Conservation (phyloP, 1,140 invertebrate species). For the Pseudomyrmex sp. region DNA sequence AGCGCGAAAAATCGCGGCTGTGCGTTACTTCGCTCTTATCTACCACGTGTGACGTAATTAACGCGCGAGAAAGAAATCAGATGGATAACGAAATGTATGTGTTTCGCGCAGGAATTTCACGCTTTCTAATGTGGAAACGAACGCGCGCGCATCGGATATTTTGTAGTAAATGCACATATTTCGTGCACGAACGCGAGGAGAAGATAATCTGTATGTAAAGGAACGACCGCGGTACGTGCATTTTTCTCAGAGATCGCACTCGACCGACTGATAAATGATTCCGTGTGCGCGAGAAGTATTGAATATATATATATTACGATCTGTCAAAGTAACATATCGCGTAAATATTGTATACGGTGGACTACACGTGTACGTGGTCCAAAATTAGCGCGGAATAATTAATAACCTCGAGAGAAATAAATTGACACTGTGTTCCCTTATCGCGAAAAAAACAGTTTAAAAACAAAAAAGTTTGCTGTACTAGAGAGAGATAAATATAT, state of each 20-base stretch:
- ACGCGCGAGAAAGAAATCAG: background rate
- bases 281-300: conserved; percentile 8
- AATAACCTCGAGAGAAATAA: background rate
- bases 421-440: background rate
- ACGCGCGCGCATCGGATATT: conserved; percentile 7
- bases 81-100: conserved; percentile 27
- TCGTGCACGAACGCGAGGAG: conserved; percentile 24
- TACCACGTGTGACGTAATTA: background rate
- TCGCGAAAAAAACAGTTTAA: background rate
- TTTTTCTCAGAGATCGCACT: conserved; percentile 7
- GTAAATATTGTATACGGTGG: background rate
- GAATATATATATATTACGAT: conserved; percentile 26
- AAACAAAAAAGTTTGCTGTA: background rate
- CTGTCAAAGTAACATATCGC: background rate
- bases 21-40: background rate
- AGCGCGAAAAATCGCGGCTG: background rate
- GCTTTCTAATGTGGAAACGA: conserved; percentile 28
- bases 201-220: conserved; percentile 30
- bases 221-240: conserved; percentile 3
- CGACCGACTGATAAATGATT: conserved; percentile 25
- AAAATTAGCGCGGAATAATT: background rate
- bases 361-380: background rate
- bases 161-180: conserved; percentile 53
- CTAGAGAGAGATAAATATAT: no score
- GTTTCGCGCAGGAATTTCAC: conserved; percentile 21